A percentile compares a stretch with the other conserved stretches of the same genome.
Conservation (phyloP, 2,888 invertebrate genomes). For the Camponotus fellah region DNA sequence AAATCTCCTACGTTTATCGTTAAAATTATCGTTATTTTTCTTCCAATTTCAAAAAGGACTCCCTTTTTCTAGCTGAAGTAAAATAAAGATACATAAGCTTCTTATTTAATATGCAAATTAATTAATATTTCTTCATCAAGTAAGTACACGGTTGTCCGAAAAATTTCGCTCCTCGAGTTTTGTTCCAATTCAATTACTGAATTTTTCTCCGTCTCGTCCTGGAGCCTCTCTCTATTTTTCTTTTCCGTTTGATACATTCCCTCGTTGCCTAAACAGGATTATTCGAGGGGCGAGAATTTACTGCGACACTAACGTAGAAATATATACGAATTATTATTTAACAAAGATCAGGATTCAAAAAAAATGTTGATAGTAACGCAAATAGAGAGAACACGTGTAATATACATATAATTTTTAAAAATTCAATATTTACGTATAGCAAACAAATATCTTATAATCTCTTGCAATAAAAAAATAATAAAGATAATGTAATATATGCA, state of each 20-base stretch:
- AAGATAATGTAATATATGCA: neutral
- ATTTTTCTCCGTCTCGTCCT: conserved; percentile 11
- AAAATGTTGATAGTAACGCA: conserved; percentile 57
- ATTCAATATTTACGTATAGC: neutral
- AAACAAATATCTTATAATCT: neutral
- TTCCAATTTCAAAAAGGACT: neutral
- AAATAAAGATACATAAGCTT: conserved; percentile 1
- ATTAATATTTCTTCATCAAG: neutral
- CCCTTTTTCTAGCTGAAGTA: neutral
- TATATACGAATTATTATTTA: conserved; percentile 71
- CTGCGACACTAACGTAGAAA: conserved; percentile 82
- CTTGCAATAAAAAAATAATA: neutral
- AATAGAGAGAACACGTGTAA: neutral
- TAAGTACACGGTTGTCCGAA: neutral
- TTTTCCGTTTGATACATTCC: conserved; percentile 66
- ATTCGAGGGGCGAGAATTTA: conserved; percentile 83
- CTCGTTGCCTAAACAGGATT: conserved; percentile 76
- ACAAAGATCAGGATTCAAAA: conserved; percentile 83
- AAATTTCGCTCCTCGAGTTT: neutral
- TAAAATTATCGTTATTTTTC: conserved; percentile 3
- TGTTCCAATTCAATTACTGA: neutral
- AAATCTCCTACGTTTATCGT: neutral
- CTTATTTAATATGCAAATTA: conserved; percentile 33
- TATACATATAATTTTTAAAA: neutral
- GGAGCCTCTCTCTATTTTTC: conserved; percentile 61